Percentiles rank a stretch among this genome's conserved stretches.
phyloP scores from a whole-genome alignment of 2,888 invertebrate species.

The Lasioglossum figueresi region DNA sequence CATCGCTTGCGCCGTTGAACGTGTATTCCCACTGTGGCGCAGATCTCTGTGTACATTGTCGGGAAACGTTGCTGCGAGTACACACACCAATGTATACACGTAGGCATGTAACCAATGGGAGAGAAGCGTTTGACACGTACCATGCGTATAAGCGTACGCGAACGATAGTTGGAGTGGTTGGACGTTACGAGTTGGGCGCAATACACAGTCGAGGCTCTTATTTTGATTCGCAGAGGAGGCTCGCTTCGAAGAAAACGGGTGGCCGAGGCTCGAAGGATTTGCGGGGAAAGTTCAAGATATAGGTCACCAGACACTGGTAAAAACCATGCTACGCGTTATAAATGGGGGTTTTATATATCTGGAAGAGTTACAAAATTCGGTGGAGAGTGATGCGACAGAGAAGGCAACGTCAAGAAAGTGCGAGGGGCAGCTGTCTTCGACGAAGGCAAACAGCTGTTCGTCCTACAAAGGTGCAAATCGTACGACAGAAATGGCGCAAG shows the following conservation, averaged over 20 bases:
- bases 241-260: conserved; percentile 50
- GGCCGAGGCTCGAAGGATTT: conserved; percentile 41
- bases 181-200: conserved; percentile 61
- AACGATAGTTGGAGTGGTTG: conserved; percentile 55
- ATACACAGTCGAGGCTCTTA: conserved; percentile 58
- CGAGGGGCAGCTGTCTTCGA: conserved; percentile 73
- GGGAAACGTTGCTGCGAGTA: conserved; percentile 6
- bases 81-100: conserved; percentile 37
- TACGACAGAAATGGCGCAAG: conserved; percentile 77
- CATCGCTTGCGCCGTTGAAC: not conserved
- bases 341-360: conserved; percentile 56
- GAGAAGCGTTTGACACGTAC: conserved; percentile 48
- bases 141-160: conserved; percentile 57
- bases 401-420: conserved; percentile 68
- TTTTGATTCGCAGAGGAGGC: conserved; percentile 63
- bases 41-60: conserved; percentile 4
- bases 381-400: conserved; percentile 51
- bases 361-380: conserved; percentile 46
- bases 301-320: conserved; percentile 47
- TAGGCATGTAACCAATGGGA: conserved; percentile 47
- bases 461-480: conserved; percentile 68
- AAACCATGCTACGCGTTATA: conserved; percentile 67
- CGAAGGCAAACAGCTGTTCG: conserved; percentile 79
- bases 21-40: not conserved
- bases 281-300: conserved; percentile 33